phyloP scores from a whole-genome alignment of 2,113 vertebrate species.

The Rhombomys opimus region DNA sequence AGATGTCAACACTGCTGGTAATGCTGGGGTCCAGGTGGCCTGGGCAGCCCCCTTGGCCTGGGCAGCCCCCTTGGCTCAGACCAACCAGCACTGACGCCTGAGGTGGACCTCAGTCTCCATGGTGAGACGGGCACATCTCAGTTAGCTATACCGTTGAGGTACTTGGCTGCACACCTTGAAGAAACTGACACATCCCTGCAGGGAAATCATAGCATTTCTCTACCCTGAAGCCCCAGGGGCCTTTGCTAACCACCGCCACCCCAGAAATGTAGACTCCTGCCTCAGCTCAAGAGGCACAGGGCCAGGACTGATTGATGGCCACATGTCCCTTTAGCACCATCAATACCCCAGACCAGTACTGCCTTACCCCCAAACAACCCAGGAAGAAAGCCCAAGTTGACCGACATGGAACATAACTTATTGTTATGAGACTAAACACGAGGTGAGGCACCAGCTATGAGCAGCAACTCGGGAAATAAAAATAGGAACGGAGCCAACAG shows the following conservation, averaged over 20 bases:
- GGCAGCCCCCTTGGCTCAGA: not conserved
- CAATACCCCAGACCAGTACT: rapidly evolving
- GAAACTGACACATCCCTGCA: not conserved
- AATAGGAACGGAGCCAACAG: not conserved
- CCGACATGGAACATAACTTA: rapidly evolving
- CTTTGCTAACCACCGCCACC: not conserved
- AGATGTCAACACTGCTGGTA: not conserved
- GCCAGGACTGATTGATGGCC: too few relatives aligned
- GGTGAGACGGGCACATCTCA: not conserved
- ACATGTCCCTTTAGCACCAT: not conserved
- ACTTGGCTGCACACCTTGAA: not conserved
- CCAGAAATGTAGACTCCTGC: not conserved
- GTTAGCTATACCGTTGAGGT: too few relatives aligned
- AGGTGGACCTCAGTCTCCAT: not conserved
- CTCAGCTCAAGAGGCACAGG: not conserved
- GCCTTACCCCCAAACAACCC: rapidly evolving
- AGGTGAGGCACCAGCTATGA: not conserved
- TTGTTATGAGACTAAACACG: not conserved
- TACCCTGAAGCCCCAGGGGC: not conserved
- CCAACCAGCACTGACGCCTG: too few relatives aligned
- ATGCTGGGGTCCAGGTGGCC: too few relatives aligned
- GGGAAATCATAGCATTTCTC: too few relatives aligned
- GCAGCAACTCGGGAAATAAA: not conserved
- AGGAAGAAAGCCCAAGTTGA: not conserved
- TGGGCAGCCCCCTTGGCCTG: not conserved